phyloP scores from a whole-genome alignment of 2,888 invertebrate genomes.

The Lutraria lutraria region DNA sequence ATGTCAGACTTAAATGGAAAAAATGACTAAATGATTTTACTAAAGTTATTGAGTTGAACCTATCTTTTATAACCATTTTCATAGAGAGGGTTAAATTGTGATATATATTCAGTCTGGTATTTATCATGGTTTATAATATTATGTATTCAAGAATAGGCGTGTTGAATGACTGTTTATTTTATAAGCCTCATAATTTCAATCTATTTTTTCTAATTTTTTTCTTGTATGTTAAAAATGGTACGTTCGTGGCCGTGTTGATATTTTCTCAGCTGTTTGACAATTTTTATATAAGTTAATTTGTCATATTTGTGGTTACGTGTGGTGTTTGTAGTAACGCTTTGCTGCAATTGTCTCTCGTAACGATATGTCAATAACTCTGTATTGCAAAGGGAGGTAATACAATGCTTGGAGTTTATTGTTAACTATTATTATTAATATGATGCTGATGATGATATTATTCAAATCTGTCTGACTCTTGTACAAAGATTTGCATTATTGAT shows the following conservation, averaged over 20 bases:
- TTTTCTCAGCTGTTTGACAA: neutral
- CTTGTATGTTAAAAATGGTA: conserved; percentile 1
- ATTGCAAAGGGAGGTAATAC: too few relatives aligned
- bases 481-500: neutral
- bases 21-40: too few relatives aligned
- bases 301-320: neutral
- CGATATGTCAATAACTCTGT: too few relatives aligned
- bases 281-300: neutral
- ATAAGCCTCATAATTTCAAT: conserved; percentile 4
- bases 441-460: neutral
- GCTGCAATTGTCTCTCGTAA: too few relatives aligned
- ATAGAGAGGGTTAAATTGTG: too few relatives aligned
- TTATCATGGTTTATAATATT: too few relatives aligned
- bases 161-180: conserved; percentile 8
- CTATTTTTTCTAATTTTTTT: neutral
- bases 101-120: too few relatives aligned
- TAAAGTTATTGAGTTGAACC: too few relatives aligned
- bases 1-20: too few relatives aligned
- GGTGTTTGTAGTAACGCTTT: neutral
- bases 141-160: too few relatives aligned
- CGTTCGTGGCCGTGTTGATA: neutral
- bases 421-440: neutral
- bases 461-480: conserved; percentile 3
- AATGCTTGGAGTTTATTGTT: too few relatives aligned
- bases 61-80: too few relatives aligned